Percentiles rank a stretch among this genome's conserved stretches.
phyloP scores from a whole-genome alignment of 2,797 vertebrate genomes.

The Morelia viridis region DNA sequence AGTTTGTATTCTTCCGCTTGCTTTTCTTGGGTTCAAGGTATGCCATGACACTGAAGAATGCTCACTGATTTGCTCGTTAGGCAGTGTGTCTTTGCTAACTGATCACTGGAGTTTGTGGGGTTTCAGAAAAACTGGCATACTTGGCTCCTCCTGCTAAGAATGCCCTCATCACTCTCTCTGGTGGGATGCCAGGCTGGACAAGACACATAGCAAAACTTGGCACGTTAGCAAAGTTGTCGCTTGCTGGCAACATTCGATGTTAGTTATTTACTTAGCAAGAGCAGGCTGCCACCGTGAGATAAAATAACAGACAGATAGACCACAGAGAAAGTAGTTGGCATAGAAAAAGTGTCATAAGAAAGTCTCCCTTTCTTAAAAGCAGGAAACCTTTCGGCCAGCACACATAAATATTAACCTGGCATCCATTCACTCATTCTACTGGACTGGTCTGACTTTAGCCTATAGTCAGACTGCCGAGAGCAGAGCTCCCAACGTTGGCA shows the following conservation, averaged over 20 bases:
- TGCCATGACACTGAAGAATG: not conserved
- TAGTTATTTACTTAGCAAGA: not conserved
- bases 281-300: not conserved
- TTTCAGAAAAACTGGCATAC: not conserved
- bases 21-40: not conserved
- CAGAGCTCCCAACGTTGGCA: not conserved
- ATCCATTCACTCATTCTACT: not conserved
- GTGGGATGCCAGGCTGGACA: not conserved
- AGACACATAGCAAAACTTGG: not conserved
- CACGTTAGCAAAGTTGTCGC: not conserved
- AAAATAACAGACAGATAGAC: not conserved
- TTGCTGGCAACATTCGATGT: not conserved
- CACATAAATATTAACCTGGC: not conserved
- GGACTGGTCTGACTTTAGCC: not conserved
- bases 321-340: not conserved
- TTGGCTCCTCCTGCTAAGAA: not conserved
- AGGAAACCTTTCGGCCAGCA: not conserved
- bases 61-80: not conserved
- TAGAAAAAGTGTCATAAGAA: not conserved
- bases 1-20: not conserved
- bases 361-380: not conserved
- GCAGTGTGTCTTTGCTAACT: not conserved
- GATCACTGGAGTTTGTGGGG: not conserved
- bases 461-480: not conserved
- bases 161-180: not conserved